A percentile compares a stretch with the other conserved stretches of the same genome.
Conservation (phyloP, 2,113 vertebrate species). For the Clarias magur region DNA sequence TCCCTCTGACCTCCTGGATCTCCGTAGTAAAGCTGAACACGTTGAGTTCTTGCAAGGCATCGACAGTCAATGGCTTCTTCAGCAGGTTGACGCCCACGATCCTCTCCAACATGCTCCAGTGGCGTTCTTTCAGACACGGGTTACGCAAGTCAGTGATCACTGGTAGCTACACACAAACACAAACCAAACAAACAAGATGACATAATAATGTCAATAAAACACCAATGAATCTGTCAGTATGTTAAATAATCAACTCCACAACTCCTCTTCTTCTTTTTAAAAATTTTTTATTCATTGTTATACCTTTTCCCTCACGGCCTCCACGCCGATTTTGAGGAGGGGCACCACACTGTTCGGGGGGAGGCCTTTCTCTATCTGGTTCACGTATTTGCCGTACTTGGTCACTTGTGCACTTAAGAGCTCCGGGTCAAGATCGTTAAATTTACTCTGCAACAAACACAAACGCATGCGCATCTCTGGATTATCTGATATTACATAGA, state of each 20-base stretch:
- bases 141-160: slow-evolving; percentile 79
- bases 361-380: slow-evolving; percentile 81
- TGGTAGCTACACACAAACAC: slow-evolving; percentile 68
- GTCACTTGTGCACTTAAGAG: slow-evolving; percentile 72
- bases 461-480: neutral
- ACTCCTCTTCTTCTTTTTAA: too few relatives aligned
- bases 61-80: slow-evolving; percentile 69
- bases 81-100: slow-evolving; percentile 65
- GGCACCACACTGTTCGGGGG: slow-evolving; percentile 75
- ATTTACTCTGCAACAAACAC: slow-evolving; percentile 67
- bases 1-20: slow-evolving; percentile 75
- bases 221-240: neutral
- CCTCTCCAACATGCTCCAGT: slow-evolving; percentile 75
- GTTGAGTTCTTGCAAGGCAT: slow-evolving; percentile 67
- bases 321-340: slow-evolving; percentile 75
- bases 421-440: slow-evolving; percentile 78
- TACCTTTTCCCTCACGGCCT: slow-evolving; percentile 81
- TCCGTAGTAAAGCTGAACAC: slow-evolving; percentile 72
- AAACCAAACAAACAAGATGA: too few relatives aligned
- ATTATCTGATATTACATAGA: neutral
- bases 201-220: neutral
- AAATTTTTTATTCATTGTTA: too few relatives aligned
- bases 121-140: slow-evolving; percentile 75
- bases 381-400: slow-evolving; percentile 77
- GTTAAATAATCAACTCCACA: too few relatives aligned